Base-by-base conservation (phyloP, 2,113 vertebrate species). In the Psilopsiagon aymara region DNA sequence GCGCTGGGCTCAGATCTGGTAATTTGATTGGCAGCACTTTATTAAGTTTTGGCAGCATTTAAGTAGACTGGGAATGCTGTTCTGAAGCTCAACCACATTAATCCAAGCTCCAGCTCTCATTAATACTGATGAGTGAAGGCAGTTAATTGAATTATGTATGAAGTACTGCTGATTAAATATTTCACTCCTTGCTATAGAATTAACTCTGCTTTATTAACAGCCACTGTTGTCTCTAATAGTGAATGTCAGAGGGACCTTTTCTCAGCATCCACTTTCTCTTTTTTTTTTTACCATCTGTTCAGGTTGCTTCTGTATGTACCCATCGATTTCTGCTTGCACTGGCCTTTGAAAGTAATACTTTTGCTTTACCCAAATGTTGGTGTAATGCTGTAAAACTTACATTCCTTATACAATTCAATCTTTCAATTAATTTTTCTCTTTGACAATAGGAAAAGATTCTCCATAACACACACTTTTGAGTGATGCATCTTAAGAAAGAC, bases 121-220 rank as follows among this genome's bases (percentile, higher is more conserved):
- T 98, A 98, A 98, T 97, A 97, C 97, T 98, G 97, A 98, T 96
- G 97, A 98, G 92, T 95, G 96, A 97, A 98, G 97, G 96, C 97
- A 97, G 97, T 97, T 98, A 98, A 98, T 98, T 98, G 97, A 98
- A 98, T 98, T 98, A 98, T 98, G 97, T 97, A 98, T 98, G 98
- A 98, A 98, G 97, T 96, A 80, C 93, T 95, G 95, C 94, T 98
- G 97, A 98, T 98, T 98, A 98, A 98, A 98, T 98, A 98, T 98
- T 98, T 98, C 95, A 96, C 94, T 98, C 88, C 95, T 96, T 95
- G 92, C 96, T 97, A 96, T 75, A 97, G 94, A 97, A 98, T 98
- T 97, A 97, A 87, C 94, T 97, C 84, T 94, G 96, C 92, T 97
- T 95, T 97, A 97, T 98, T 96, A 98, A 97, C 94, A 97, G 89